A percentile compares a stretch with the other conserved stretches of the same genome.
Evolutionary conservation across 2,888 invertebrate species (phyloP).

Genomic region (Drosophila atripex): DNA sequence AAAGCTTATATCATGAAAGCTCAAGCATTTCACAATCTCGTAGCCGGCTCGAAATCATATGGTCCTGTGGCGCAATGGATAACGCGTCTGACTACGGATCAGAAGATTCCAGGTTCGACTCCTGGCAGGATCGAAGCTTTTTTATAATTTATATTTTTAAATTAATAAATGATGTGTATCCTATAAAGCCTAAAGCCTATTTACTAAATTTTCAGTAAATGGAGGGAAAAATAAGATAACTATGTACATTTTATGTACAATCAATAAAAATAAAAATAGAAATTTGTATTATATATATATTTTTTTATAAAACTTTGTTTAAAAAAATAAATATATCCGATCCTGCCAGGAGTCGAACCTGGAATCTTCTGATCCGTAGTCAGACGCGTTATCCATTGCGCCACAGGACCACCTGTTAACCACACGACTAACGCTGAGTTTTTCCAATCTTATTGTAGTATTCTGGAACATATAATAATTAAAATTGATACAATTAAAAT

Average conservation of each 20-base stretch:
- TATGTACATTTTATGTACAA: no score
- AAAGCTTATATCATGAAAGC: not conserved
- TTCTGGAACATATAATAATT: no score
- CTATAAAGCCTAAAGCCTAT: no score
- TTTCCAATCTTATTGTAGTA: slow-evolving; percentile 17
- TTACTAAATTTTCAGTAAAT: no score
- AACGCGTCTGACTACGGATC: slow-evolving; percentile 85
- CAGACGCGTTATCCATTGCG: slow-evolving; percentile 84
- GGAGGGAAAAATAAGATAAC: no score
- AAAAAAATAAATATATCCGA: not conserved
- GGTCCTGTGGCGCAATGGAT: slow-evolving; percentile 75
- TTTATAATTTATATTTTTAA: not conserved
- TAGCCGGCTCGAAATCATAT: not conserved
- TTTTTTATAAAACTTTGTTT: no score
- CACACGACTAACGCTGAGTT: fast-evolving
- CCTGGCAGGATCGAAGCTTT: slow-evolving; percentile 62
- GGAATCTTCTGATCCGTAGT: slow-evolving; percentile 84
- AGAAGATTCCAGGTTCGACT: slow-evolving; percentile 83
- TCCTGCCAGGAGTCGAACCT: slow-evolving; percentile 84
- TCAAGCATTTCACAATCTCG: not conserved
- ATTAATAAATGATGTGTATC: not conserved
- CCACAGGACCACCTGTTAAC: slow-evolving; percentile 75
- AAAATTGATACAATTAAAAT: no score
- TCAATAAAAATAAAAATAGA: no score
- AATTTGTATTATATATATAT: no score